Percentiles rank a stretch among this genome's conserved stretches.
These are phyloP conservation scores for Delphinapterus leucas DNA, from an alignment of 2,113 vertebrate species.

Conservation along the genomic window DNA sequence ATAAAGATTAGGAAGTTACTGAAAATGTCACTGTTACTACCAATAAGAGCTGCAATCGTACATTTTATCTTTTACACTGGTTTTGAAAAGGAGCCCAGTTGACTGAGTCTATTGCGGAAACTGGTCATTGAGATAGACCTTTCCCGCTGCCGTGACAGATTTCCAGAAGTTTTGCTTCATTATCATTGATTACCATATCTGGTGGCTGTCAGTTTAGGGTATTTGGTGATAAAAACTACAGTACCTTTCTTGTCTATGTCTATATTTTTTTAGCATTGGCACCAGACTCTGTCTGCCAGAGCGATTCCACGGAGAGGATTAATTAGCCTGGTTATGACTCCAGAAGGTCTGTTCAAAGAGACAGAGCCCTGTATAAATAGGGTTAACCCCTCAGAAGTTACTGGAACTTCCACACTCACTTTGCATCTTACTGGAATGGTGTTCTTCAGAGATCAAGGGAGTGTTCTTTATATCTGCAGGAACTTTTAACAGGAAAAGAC, in stretches of 20 bases:
- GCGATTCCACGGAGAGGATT: neutral
- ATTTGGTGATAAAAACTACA: slow-evolving; percentile 1
- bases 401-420: slow-evolving; percentile 39
- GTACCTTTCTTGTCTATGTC: neutral
- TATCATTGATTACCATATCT: slow-evolving; percentile 15
- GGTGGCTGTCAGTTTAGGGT: neutral
- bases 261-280: neutral
- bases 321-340: slow-evolving; percentile 38
- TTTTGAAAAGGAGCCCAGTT: neutral
- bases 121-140: neutral
- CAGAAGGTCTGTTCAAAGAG: slow-evolving; percentile 50
- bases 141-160: neutral
- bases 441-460: slow-evolving; percentile 19
- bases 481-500: slow-evolving; percentile 32
- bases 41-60: neutral
- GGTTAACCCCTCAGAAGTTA: slow-evolving; percentile 48
- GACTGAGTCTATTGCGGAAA: neutral
- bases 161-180: slow-evolving; percentile 23
- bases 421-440: slow-evolving; percentile 51
- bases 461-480: neutral
- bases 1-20: neutral
- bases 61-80: neutral
- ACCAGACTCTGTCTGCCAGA: slow-evolving; percentile 29
- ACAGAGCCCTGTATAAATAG: slow-evolving; percentile 25
- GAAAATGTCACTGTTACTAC: neutral